These are phyloP conservation scores for Chionis minor DNA, from an alignment of 2,113 vertebrate genomes.

Conservation along the genomic window DNA sequence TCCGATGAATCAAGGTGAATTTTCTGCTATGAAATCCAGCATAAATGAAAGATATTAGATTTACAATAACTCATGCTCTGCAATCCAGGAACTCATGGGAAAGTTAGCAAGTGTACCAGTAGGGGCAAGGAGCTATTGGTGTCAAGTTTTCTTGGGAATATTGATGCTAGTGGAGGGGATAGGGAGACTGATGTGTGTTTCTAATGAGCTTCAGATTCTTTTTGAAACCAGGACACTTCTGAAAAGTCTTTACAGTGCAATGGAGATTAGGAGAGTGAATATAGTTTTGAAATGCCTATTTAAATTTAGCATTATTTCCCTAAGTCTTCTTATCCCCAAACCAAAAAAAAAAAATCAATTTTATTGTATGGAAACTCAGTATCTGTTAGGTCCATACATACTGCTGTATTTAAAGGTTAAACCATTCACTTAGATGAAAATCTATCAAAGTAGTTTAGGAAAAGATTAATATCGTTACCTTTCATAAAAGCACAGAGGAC, in stretches of 20 bases:
- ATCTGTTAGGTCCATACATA: not conserved
- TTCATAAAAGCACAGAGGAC: not conserved
- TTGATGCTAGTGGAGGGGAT: not conserved
- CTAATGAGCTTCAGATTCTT: slow-evolving; percentile 42
- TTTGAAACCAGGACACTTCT: not conserved
- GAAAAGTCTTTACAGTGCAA: slow-evolving; percentile 34
- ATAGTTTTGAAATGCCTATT: not conserved
- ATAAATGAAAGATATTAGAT: slow-evolving; percentile 14
- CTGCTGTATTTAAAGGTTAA: not conserved
- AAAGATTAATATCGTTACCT: not conserved
- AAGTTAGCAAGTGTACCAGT: not conserved
- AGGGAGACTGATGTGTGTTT: not conserved
- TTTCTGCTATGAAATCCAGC: not conserved
- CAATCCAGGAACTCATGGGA: not conserved
- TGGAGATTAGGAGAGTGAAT: not conserved
- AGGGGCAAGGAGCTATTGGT: not conserved
- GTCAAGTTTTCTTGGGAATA: not conserved
- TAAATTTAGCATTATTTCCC: not conserved
- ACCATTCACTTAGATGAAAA: not conserved
- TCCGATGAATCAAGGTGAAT: not conserved
- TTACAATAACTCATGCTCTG: not conserved
- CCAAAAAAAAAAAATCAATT: not conserved
- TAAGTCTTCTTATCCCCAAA: not conserved
- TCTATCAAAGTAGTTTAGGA: not conserved
- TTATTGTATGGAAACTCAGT: not conserved